These are phyloP conservation scores for Sebastes aleutianus DNA, from an alignment of 2,797 vertebrate species.

Conservation along the genomic window DNA sequence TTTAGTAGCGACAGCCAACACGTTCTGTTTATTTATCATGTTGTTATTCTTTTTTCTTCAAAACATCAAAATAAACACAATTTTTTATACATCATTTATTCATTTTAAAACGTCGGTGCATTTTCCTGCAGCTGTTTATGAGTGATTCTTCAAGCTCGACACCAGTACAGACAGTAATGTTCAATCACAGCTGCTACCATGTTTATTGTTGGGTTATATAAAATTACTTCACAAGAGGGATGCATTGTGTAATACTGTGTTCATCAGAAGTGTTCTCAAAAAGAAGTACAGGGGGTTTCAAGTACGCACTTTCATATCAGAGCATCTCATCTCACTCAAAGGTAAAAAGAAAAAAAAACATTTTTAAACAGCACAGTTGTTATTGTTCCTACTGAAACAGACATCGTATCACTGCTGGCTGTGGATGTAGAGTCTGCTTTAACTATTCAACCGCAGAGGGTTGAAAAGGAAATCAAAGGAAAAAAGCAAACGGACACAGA, in stretches of 20 bases:
- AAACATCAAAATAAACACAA: conserved; percentile 67
- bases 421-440: background rate
- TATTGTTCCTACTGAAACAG: conserved; percentile 11
- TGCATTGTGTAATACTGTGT: conserved; percentile 18
- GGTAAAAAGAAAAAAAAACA: background rate
- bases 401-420: background rate
- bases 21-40: conserved; percentile 60
- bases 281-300: background rate
- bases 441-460: background rate
- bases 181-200: background rate
- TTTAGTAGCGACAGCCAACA: conserved; percentile 45
- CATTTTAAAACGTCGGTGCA: conserved; percentile 51
- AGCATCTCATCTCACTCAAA: background rate
- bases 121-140: conserved; percentile 19
- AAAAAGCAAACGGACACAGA: background rate
- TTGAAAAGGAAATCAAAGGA: background rate
- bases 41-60: conserved; percentile 56
- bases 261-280: conserved; percentile 14
- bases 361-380: conserved; percentile 6
- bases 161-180: background rate
- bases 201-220: conserved; percentile 1
- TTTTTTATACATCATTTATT: conserved; percentile 79
- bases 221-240: conserved; percentile 20
- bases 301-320: background rate
- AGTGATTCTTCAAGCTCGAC: background rate